Evolutionary conservation across 2,888 invertebrate genomes (phyloP).

Genomic region (Drosophila koepferae): DNA sequence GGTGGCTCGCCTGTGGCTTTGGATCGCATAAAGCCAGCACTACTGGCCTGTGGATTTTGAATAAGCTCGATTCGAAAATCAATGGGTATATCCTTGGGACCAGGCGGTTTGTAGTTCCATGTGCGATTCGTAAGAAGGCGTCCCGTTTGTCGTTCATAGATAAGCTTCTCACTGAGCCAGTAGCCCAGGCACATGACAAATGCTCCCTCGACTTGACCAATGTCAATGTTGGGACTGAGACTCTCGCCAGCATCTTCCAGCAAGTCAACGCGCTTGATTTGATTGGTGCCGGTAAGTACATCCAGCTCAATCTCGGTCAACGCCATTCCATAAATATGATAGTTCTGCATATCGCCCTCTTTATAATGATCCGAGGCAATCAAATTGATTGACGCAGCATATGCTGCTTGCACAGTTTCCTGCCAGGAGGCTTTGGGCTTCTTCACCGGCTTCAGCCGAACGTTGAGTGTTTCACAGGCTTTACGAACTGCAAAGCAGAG

Average conservation of each 20-base stretch:
- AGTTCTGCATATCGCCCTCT: constrained; percentile 86
- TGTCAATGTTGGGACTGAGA: constrained; percentile 90
- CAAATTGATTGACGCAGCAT: constrained; percentile 85
- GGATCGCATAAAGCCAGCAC: constrained; percentile 89
- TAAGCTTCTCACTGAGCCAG: constrained; percentile 90
- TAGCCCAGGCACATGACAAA: constrained; percentile 92
- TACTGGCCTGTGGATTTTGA: constrained; percentile 87
- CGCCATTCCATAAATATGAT: constrained; percentile 88
- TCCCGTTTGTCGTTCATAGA: constrained; percentile 88
- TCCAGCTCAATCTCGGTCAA: constrained; percentile 91
- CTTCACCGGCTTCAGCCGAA: constrained; percentile 87
- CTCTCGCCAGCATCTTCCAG: constrained; percentile 91
- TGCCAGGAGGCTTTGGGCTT: constrained; percentile 86
- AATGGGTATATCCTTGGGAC: constrained; percentile 91
- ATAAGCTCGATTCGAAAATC: constrained; percentile 90
- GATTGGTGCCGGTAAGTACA: constrained; percentile 91
- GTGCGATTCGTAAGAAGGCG: constrained; percentile 90
- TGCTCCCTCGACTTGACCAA: constrained; percentile 92
- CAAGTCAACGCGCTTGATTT: constrained; percentile 89
- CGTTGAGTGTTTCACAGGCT: constrained; percentile 88
- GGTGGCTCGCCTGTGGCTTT: constrained; percentile 90
- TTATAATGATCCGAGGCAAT: constrained; percentile 88
- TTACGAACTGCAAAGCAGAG: constrained; percentile 87
- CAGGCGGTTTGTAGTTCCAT: constrained; percentile 93
- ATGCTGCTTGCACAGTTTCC: constrained; percentile 76